phyloP scores from a whole-genome alignment of 2,113 vertebrate species.

The Laterallus jamaicensis region DNA sequence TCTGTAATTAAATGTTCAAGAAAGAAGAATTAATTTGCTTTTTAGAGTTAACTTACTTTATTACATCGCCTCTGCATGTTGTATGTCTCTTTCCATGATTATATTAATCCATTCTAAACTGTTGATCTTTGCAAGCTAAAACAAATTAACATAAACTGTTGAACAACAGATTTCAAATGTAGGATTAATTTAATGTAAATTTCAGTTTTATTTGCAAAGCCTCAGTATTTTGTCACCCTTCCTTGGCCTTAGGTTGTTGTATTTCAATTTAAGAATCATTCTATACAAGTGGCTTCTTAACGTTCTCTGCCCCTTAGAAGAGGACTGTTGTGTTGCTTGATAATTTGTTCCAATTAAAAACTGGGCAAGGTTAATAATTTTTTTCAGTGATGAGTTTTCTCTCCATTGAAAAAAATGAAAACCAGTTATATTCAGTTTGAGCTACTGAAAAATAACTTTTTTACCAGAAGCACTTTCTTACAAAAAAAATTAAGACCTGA shows the following conservation, averaged over 20 bases:
- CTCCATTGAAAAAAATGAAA: neutral
- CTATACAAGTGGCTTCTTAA: neutral
- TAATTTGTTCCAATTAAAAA: neutral
- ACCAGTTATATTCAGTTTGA: neutral
- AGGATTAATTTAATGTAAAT: constrained; percentile 9
- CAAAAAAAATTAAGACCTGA: neutral
- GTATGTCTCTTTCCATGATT: neutral
- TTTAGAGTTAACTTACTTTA: neutral
- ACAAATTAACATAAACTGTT: neutral
- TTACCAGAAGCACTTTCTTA: neutral
- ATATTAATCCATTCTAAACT: neutral
- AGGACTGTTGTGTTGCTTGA: neutral
- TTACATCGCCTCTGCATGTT: neutral
- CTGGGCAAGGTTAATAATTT: neutral
- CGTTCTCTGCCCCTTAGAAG: neutral
- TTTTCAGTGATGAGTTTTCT: neutral
- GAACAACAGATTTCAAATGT: neutral
- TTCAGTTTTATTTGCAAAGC: neutral
- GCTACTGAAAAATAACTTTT: neutral
- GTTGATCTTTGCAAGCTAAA: constrained; percentile 17
- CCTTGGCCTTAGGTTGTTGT: neutral
- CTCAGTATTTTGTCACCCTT: neutral
- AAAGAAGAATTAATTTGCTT: neutral
- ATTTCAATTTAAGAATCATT: neutral
- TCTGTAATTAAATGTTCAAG: neutral